phyloP scores from a whole-genome alignment of 2,113 vertebrate genomes.

The Haliaeetus leucogaster region DNA sequence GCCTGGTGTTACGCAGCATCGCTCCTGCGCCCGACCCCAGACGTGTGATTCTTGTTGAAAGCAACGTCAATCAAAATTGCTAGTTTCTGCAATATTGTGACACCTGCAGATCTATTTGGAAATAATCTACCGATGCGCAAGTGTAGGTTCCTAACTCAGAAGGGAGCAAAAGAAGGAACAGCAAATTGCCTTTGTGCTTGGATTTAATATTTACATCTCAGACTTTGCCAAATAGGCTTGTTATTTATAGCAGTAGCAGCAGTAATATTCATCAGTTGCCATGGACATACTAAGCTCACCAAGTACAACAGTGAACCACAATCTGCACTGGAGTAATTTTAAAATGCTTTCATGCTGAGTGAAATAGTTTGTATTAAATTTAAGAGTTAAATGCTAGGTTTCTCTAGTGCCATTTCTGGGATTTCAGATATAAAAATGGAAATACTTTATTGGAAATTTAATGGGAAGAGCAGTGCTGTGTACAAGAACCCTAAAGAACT shows the following conservation, averaged over 20 bases:
- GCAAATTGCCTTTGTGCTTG: constrained; percentile 29
- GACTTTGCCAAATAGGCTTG: constrained; percentile 36
- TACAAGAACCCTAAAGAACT: neutral
- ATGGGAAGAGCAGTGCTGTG: constrained; percentile 16
- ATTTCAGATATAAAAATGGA: constrained; percentile 32
- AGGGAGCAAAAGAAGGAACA: neutral
- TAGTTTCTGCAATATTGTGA: neutral
- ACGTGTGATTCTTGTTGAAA: neutral
- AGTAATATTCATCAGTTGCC: constrained; percentile 58
- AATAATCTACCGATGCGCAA: neutral
- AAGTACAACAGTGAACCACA: constrained; percentile 12
- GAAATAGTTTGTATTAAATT: constrained; percentile 36
- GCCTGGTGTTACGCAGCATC: rapidly evolving
- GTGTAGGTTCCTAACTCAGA: neutral
- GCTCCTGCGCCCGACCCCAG: neutral
- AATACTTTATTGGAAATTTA: constrained; percentile 46
- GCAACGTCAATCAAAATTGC: neutral
- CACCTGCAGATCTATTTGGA: neutral
- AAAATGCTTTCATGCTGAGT: constrained; percentile 1
- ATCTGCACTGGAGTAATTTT: neutral
- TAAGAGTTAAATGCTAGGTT: constrained; percentile 30
- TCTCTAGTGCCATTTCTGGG: constrained; percentile 1
- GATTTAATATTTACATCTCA: constrained; percentile 39
- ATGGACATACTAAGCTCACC: constrained; percentile 47
- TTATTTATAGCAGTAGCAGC: constrained; percentile 55